Conservation (phyloP, 2,797 vertebrate genomes). For the Hipposideros larvatus region DNA sequence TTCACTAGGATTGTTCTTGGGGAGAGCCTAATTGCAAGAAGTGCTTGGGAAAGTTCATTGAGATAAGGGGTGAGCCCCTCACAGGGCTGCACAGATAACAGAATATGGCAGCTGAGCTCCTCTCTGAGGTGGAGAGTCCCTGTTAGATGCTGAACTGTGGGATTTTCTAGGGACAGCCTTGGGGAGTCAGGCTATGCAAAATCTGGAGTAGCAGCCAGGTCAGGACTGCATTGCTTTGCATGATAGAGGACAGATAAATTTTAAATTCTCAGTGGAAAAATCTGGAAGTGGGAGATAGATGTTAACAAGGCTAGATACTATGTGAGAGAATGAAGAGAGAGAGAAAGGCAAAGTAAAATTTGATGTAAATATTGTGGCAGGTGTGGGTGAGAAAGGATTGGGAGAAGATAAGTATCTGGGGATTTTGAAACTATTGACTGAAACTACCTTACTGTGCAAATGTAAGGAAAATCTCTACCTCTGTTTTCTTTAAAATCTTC, state of each 20-base stretch:
- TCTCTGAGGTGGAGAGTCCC: neutral
- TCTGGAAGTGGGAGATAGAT: neutral
- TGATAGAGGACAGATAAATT: neutral
- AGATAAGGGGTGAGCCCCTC: neutral
- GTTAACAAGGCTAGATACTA: neutral
- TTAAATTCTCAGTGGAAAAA: neutral
- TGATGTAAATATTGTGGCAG: neutral
- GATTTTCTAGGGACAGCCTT: neutral
- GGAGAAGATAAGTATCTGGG: neutral
- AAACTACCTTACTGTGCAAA: neutral
- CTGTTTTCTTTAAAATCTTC: conserved; percentile 14
- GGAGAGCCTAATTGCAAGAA: neutral
- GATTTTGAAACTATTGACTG: neutral
- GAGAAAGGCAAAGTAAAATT: neutral
- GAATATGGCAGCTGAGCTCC: neutral
- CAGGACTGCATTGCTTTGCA: neutral
- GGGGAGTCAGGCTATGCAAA: neutral
- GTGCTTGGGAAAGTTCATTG: neutral
- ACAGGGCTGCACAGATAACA: neutral
- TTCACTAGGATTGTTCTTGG: neutral
- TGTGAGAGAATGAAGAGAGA: neutral
- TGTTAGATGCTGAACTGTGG: neutral
- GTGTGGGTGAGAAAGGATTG: neutral
- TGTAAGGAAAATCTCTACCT: neutral
- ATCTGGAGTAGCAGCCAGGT: neutral